Evolutionary conservation across 1,140 invertebrate genomes (phyloP).

Genomic region (Lasioglossum baleicum): DNA sequence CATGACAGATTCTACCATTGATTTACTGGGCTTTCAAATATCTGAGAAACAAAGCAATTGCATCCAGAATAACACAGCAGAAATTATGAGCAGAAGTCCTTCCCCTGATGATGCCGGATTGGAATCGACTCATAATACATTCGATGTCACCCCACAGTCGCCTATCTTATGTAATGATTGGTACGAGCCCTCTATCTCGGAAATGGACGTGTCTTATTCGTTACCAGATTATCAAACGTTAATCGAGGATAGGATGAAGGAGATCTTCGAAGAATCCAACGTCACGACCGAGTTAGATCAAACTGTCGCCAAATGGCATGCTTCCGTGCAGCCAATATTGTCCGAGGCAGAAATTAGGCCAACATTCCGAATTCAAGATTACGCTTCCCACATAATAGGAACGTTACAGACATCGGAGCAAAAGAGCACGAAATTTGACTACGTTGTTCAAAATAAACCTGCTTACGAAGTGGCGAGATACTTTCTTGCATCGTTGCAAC

Average conservation of each 20-base stretch:
- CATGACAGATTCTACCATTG: constrained; percentile 57
- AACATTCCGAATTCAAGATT: constrained; percentile 69
- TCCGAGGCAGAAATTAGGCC: constrained; percentile 62
- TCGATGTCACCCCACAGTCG: background rate
- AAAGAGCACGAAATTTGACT: constrained; percentile 61
- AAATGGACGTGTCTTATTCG: constrained; percentile 20
- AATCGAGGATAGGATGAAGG: constrained; percentile 60
- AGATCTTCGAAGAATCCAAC: constrained; percentile 61
- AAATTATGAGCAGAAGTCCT: constrained; percentile 11
- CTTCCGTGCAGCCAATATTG: constrained; percentile 68
- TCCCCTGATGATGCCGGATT: background rate
- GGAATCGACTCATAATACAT: constrained; percentile 4
- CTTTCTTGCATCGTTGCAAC: constrained; percentile 71
- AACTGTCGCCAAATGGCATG: constrained; percentile 70
- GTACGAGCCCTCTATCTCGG: constrained; percentile 7
- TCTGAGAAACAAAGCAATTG: background rate
- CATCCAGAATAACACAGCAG: background rate
- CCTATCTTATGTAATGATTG: constrained; percentile 4
- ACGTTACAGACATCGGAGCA: constrained; percentile 51
- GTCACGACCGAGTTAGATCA: constrained; percentile 62
- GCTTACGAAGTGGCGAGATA: constrained; percentile 70
- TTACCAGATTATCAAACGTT: constrained; percentile 57
- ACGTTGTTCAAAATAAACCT: constrained; percentile 58
- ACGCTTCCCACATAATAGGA: constrained; percentile 63
- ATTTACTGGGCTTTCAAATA: constrained; percentile 59